Conservation (phyloP, 37 sponge, comb jelly and placozoan species). For the Lycopodina hypogea region DNA sequence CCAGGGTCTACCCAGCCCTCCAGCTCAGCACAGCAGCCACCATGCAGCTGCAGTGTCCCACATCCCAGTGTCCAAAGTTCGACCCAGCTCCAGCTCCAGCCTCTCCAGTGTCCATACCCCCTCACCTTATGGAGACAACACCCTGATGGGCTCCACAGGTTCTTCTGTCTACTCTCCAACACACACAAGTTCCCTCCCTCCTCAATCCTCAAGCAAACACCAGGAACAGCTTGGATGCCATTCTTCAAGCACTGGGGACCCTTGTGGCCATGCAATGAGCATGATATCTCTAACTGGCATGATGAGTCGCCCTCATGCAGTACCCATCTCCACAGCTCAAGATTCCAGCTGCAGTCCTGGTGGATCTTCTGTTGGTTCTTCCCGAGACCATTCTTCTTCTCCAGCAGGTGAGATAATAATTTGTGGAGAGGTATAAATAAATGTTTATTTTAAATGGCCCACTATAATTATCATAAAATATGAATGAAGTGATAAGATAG, state of each 20-base stretch:
- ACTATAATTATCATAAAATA: too few species aligned
- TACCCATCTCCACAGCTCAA: slow-evolving; percentile 14
- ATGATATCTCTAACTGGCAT: neutral
- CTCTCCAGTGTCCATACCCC: slow-evolving; percentile 42
- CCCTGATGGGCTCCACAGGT: slow-evolving; percentile 17
- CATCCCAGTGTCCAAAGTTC: slow-evolving; percentile 2
- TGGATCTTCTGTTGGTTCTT: neutral
- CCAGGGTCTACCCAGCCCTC: slow-evolving; percentile 25
- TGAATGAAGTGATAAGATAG: too few species aligned
- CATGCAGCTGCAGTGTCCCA: slow-evolving; percentile 7
- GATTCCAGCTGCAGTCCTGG: slow-evolving; percentile 12
- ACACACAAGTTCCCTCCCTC: slow-evolving; percentile 3
- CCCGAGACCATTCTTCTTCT: slow-evolving; percentile 26
- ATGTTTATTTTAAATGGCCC: too few species aligned
- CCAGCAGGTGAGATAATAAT: slow-evolving; percentile 14
- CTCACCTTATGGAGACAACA: slow-evolving; percentile 44
- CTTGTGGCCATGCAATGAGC: neutral
- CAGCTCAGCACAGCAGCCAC: slow-evolving; percentile 5
- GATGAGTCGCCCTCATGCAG: neutral
- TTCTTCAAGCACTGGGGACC: neutral
- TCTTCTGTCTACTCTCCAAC: slow-evolving; percentile 42
- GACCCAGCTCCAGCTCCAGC: slow-evolving; percentile 27
- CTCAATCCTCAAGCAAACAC: slow-evolving; percentile 11
- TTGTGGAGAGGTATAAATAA: too few species aligned
- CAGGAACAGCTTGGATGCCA: slow-evolving; percentile 16